Conservation (phyloP, 35 echinoderm and acorn worm genomes). For the Acanthaster planci region DNA sequence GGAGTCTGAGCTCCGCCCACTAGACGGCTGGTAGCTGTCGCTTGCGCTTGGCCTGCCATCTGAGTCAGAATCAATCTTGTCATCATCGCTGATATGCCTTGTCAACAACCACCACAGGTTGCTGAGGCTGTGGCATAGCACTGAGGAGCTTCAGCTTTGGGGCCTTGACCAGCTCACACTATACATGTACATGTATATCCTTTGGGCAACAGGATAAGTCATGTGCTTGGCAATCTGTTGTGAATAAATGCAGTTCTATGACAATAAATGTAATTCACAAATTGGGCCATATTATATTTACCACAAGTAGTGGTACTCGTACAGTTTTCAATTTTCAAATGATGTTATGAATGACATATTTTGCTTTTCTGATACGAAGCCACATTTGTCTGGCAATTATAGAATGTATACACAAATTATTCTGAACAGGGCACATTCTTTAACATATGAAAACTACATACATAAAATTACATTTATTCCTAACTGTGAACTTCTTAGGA, state of each 20-base stretch:
- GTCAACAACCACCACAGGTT: background rate
- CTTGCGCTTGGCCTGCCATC: background rate
- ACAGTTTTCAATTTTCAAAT: background rate
- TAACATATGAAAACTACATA: background rate
- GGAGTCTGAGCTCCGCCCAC: conserved; percentile 1
- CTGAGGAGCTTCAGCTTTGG: conserved; percentile 8
- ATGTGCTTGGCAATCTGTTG: background rate
- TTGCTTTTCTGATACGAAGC: conserved; percentile 7
- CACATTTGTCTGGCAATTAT: background rate
- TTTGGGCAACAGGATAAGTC: background rate
- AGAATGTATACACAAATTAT: background rate
- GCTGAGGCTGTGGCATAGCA: conserved; percentile 3
- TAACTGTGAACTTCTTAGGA: background rate
- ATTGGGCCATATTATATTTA: background rate
- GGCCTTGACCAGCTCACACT: conserved; percentile 2
- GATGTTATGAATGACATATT: conserved; percentile 9
- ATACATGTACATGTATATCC: too few species aligned
- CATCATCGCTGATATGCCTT: conserved; percentile 12
- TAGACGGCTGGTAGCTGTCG: conserved; percentile 6
- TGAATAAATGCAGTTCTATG: background rate
- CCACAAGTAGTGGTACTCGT: background rate
- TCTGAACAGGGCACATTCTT: conserved; percentile 2
- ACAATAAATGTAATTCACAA: conserved; percentile 3
- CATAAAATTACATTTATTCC: background rate
- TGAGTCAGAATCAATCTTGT: conserved; percentile 8